A percentile compares a stretch with the other conserved stretches of the same genome.
phyloP scores from a whole-genome alignment of 2,888 invertebrate genomes.

The Tenthredo mesomela region DNA sequence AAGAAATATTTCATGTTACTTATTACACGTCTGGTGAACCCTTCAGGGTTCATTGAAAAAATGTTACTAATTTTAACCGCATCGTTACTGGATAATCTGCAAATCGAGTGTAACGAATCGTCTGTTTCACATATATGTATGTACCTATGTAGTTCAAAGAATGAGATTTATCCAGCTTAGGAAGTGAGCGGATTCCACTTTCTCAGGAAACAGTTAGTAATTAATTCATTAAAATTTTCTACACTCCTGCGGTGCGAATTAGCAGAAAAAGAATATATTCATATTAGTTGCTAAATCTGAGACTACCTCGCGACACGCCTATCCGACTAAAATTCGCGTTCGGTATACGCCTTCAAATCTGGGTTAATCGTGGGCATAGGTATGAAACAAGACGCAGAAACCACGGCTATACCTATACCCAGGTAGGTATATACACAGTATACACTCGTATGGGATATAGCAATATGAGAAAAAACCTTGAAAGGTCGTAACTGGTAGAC shows the following conservation, averaged over 20 bases:
- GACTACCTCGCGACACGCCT: conserved; percentile 7
- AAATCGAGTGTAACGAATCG: background rate
- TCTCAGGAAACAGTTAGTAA: background rate
- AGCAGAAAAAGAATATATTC: background rate
- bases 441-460: background rate
- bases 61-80: background rate
- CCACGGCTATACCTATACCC: background rate
- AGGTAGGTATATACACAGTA: background rate
- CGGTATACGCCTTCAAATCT: conserved; percentile 6
- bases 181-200: background rate
- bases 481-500: conserved; percentile 32
- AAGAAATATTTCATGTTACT: background rate
- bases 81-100: background rate
- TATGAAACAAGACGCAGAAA: conserved; percentile 15
- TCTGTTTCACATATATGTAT: background rate
- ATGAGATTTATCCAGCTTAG: background rate
- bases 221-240: background rate
- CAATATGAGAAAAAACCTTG: conserved; percentile 30
- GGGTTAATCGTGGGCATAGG: conserved; percentile 44
- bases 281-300: conserved; percentile 4
- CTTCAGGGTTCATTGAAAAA: background rate
- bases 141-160: background rate
- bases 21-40: background rate
- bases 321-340: conserved; percentile 11
- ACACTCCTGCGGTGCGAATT: background rate